Evolutionary conservation across 2,888 invertebrate genomes (phyloP).

Genomic region (Antheraea yamamai): DNA sequence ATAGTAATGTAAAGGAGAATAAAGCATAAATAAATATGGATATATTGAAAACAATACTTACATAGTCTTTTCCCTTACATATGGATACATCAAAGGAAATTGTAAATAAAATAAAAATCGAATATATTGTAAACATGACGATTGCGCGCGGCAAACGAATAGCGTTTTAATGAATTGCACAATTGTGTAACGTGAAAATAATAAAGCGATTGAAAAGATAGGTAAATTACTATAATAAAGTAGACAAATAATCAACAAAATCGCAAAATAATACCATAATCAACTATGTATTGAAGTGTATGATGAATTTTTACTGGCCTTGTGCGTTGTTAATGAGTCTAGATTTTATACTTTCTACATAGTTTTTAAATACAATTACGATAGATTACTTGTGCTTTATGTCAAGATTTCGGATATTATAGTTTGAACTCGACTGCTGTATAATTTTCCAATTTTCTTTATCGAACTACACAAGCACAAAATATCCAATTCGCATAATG

Average conservation of each 20-base stretch:
- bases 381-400: too few species aligned
- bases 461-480: too few species aligned
- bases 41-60: conserved; percentile 21
- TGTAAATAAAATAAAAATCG: conserved; percentile 19
- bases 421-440: not conserved
- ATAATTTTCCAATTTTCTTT: too few species aligned
- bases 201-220: conserved; percentile 5
- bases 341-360: not conserved
- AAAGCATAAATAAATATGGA: not conserved
- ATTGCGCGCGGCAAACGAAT: conserved; percentile 6
- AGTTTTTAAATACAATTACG: not conserved
- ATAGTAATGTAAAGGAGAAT: not conserved
- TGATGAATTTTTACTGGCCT: not conserved
- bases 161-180: conserved; percentile 16
- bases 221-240: not conserved
- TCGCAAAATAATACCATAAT: conserved; percentile 14
- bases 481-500: too few species aligned
- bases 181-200: not conserved
- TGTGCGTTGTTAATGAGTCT: not conserved
- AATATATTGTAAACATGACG: conserved; percentile 17
- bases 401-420: too few species aligned
- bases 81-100: conserved; percentile 18
- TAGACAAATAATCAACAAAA: not conserved
- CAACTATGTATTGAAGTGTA: not conserved
- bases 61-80: conserved; percentile 21